phyloP scores from a whole-genome alignment of 2,113 vertebrate species.

The Dromas ardeola region DNA sequence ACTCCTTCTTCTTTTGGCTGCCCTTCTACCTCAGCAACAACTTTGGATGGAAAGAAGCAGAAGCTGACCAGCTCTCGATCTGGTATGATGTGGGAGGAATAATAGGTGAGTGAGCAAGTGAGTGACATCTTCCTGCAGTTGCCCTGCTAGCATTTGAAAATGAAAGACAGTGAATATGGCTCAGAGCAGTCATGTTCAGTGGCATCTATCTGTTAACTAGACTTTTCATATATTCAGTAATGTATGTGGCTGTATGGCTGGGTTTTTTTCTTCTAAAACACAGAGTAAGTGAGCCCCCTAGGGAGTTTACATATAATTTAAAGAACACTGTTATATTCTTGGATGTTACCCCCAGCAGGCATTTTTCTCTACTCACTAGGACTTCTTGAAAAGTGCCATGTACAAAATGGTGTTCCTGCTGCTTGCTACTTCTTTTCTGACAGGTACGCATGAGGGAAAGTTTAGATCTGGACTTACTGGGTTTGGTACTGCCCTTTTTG shows the following conservation, averaged over 20 bases:
- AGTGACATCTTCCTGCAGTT: not conserved
- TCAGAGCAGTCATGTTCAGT: not conserved
- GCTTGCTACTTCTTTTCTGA: not conserved
- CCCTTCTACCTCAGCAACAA: constrained; percentile 96
- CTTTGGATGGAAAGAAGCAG: constrained; percentile 91
- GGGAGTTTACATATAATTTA: not conserved
- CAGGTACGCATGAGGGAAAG: not conserved
- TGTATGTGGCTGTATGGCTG: not conserved
- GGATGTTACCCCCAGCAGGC: not conserved
- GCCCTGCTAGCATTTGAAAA: not conserved
- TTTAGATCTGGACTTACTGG: not conserved
- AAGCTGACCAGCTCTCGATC: constrained; percentile 91
- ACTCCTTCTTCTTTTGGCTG: constrained; percentile 99
- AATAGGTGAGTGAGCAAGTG: constrained; percentile 78
- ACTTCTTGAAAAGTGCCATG: not conserved
- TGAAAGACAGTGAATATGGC: not conserved
- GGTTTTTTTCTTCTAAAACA: not conserved
- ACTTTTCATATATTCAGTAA: no score
- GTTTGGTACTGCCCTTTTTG: not conserved
- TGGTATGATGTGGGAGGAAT: constrained; percentile 98
- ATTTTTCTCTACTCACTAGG: not conserved
- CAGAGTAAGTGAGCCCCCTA: not conserved
- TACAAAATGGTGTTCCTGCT: not conserved
- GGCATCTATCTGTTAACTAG: not conserved
- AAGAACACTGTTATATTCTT: not conserved